These are phyloP conservation scores for Ophonus ardosiacus DNA, from an alignment of 2,888 invertebrate species.

Conservation along the genomic window DNA sequence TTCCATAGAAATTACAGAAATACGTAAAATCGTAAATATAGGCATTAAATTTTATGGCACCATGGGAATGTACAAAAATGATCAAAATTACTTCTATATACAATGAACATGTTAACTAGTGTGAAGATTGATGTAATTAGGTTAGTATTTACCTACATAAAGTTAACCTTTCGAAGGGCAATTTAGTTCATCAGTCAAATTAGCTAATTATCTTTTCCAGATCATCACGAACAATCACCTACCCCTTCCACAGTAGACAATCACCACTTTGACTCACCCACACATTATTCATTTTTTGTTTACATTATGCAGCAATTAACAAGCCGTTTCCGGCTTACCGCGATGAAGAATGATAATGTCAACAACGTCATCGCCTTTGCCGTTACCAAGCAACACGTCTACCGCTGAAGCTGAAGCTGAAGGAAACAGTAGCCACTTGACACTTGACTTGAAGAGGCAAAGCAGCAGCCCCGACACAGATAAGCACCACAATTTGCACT, in stretches of 20 bases:
- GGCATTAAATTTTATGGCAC: too few relatives aligned
- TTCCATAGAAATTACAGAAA: too few relatives aligned
- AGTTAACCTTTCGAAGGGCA: neutral
- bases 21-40: too few relatives aligned
- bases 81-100: too few relatives aligned
- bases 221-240: neutral
- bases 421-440: conserved; percentile 41
- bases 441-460: conserved; percentile 41
- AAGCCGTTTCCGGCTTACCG: neutral
- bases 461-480: conserved; percentile 18
- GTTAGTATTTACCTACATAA: neutral
- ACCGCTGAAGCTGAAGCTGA: neutral
- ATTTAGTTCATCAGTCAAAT: neutral
- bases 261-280: neutral
- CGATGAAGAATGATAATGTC: conserved; percentile 40
- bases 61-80: too few relatives aligned
- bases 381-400: conserved; percentile 16
- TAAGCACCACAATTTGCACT: conserved; percentile 56
- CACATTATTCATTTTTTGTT: conserved; percentile 27
- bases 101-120: too few relatives aligned
- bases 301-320: conserved; percentile 37
- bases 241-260: neutral
- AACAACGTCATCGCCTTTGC: neutral
- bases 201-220: neutral
- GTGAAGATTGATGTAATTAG: neutral